Conservation (phyloP, 2,113 vertebrate genomes). For the Athene cunicularia region DNA sequence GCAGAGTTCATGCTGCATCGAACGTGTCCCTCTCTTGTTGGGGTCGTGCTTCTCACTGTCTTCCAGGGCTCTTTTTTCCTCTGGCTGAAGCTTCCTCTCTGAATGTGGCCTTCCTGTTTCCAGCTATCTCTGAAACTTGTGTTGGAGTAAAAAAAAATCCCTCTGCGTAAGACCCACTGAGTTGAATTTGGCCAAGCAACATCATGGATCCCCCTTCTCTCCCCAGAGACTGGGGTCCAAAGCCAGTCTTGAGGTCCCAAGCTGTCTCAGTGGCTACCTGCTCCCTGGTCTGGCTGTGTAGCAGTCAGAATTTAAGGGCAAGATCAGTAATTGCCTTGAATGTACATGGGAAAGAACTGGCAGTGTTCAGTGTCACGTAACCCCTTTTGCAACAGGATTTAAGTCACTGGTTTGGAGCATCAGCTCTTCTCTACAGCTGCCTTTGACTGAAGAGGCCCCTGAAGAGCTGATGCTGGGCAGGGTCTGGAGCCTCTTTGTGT, state of each 20-base stretch:
- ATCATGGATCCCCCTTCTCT: neutral
- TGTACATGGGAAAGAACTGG: neutral
- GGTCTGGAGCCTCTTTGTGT: neutral
- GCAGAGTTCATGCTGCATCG: neutral
- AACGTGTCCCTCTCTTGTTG: neutral
- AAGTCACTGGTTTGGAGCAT: neutral
- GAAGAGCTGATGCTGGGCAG: neutral
- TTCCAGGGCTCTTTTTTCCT: neutral
- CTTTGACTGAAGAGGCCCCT: neutral
- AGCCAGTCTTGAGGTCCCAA: neutral
- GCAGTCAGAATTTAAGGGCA: neutral
- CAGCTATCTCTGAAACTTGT: neutral
- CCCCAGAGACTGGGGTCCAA: neutral
- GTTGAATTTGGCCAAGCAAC: neutral
- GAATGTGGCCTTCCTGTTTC: neutral
- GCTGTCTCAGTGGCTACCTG: neutral
- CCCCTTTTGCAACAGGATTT: neutral
- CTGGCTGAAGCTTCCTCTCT: neutral
- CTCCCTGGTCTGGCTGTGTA: neutral
- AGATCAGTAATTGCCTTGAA: neutral
- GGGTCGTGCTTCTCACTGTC: fast-evolving
- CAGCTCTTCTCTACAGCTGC: neutral
- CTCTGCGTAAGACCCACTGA: neutral
- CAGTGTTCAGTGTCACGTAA: neutral
- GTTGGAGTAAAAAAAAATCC: neutral